Evolutionary conservation across 2,113 vertebrate species (phyloP).

Genomic region (Kryptolebias marmoratus): DNA sequence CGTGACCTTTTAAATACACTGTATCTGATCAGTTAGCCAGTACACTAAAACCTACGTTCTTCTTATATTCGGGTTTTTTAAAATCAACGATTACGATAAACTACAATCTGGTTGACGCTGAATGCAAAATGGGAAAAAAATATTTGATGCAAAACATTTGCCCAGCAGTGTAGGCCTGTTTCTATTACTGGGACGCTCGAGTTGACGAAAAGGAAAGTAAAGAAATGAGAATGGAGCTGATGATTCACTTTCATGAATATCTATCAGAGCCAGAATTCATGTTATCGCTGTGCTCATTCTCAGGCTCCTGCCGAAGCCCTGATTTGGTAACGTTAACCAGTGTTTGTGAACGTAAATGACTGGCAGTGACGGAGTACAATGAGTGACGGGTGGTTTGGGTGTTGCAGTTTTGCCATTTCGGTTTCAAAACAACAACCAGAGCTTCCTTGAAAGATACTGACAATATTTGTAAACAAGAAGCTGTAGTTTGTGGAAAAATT

Average conservation of each 20-base stretch:
- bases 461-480: conserved; percentile 34
- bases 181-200: conserved; percentile 12
- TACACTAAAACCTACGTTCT: not conserved
- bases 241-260: conserved; percentile 73
- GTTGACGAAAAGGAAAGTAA: conserved; percentile 50
- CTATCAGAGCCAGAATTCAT: conserved; percentile 37
- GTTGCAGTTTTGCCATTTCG: conserved; percentile 29
- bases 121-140: not conserved
- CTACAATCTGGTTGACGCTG: not conserved
- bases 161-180: conserved; percentile 27
- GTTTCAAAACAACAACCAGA: conserved; percentile 45
- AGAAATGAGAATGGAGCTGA: conserved; percentile 53
- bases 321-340: not conserved
- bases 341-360: conserved; percentile 32
- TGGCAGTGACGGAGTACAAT: conserved; percentile 46
- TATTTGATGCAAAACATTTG: not conserved
- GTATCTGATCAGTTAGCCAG: too few species aligned
- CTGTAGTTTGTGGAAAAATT: not conserved
- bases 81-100: not conserved
- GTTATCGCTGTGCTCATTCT: conserved; percentile 30
- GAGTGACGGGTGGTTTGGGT: conserved; percentile 10
- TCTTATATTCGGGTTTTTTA: not conserved
- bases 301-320: conserved; percentile 4
- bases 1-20: too few species aligned
- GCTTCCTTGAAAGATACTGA: conserved; percentile 39